Evolutionary conservation across 2,888 invertebrate genomes (phyloP), one percentile per base, ranked within the genome.

Genomic region (Eumacrocentrus americanus): DNA sequence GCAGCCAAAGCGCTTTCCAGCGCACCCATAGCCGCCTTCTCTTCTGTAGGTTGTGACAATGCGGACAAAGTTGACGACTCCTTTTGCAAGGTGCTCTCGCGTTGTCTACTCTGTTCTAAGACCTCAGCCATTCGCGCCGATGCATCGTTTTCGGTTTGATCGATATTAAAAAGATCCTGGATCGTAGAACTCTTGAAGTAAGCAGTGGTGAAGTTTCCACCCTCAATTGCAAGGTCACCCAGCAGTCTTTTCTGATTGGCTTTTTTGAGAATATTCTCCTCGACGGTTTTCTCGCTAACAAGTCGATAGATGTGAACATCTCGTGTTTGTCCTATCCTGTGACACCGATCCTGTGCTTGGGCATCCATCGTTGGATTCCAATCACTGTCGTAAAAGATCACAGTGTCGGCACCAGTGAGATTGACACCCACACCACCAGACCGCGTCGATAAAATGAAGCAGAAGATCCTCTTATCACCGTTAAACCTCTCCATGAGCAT

Each of bases 281-380:
- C 99, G 42, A 99, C 93, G 7, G 99, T 98, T 82, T 90, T 92
- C 80, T 97, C 95, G 78, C 97, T 96, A 61, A 99, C 93, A 72
- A 99, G 85, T 64, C 98, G 85, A 83, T 95, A 98, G 77, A 99
- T 98, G 83, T 98, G 96, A 65, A 99, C 99, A 86, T 99, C 98
- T 71, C 98, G 86, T 14, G 98, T 99, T 84, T 99, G 99, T 0
- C 99, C 99, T 81, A 99, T 99, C 73, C 99, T 89, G 85, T 99
- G 99, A 82, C 98, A 98, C 70, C 97, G 88, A 84, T 95, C 95
- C 82, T 94, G 94, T 66, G 94, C 95, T 81, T 95, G 95, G 63
- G 98, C 98, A 84, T 99, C 99, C 98, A 99, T 98, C 3, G 98
- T 98, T 52, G 98, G 98, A 86, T 98, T 98, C 98, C 98, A 98